These are phyloP conservation scores for Sycobia sp. DNA, from an alignment of 1,140 invertebrate species.

Conservation along the genomic window DNA sequence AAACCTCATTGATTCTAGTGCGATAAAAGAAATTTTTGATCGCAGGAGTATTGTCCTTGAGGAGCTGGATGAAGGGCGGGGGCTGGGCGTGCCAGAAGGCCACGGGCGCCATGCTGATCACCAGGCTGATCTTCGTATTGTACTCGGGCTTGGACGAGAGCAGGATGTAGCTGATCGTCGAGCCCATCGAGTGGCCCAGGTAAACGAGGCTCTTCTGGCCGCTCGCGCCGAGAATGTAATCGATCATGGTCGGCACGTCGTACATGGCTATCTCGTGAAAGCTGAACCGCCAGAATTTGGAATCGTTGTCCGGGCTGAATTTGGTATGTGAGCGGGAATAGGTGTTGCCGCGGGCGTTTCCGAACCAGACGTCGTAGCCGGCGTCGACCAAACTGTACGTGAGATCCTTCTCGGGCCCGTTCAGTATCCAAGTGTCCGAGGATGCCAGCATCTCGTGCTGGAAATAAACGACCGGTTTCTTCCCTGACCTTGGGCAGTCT, in stretches of 20 bases:
- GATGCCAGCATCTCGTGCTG: slow-evolving; percentile 65
- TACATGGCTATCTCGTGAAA: slow-evolving; percentile 68
- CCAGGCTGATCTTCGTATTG: slow-evolving; percentile 61
- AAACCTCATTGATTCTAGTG: slow-evolving; percentile 32
- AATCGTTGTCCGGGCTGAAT: too few relatives aligned
- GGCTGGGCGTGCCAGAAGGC: slow-evolving; percentile 46
- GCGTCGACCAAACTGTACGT: too few relatives aligned
- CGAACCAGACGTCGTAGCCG: too few relatives aligned
- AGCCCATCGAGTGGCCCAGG: slow-evolving; percentile 75
- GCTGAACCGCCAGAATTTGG: too few relatives aligned
- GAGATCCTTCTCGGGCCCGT: slow-evolving; percentile 54
- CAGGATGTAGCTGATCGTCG: slow-evolving; percentile 61
- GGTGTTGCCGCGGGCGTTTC: too few relatives aligned
- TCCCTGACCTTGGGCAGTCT: slow-evolving; percentile 35
- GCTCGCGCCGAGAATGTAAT: slow-evolving; percentile 63
- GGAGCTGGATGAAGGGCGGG: slow-evolving; percentile 21
- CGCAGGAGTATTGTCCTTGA: neutral
- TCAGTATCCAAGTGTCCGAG: slow-evolving; percentile 59
- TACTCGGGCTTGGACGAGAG: slow-evolving; percentile 65
- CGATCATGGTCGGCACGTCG: slow-evolving; percentile 67
- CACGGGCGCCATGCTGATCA: slow-evolving; percentile 65
- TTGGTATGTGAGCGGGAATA: too few relatives aligned
- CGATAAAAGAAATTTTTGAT: slow-evolving; percentile 22
- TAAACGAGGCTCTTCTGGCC: slow-evolving; percentile 65
- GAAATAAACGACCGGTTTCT: slow-evolving; percentile 53